Base-by-base conservation (phyloP, 2,797 vertebrate genomes). In the Peromyscus melanophrys region DNA sequence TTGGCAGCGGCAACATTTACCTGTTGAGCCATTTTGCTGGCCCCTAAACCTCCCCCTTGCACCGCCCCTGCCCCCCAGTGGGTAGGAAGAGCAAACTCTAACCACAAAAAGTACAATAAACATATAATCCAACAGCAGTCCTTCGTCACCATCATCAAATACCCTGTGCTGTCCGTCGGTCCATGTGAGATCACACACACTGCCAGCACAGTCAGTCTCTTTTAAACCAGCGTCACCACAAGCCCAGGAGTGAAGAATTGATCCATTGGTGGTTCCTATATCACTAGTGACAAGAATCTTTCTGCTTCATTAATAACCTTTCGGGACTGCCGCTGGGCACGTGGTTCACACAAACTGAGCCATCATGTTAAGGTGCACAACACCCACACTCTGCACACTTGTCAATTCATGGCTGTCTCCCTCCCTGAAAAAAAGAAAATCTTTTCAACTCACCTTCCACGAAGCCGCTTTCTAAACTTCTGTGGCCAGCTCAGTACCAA, bases 211-310 rank as follows among this genome's bases (percentile, higher is more conserved):
- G 61, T n/a, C 5, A 14, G 5, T 34, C 11, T 57, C 49, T 69
- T 65, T 86, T 67, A 78, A 57, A 82, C 23, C 85, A 81, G 43
- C 27, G 5, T 55, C 43, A 31, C 43, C 46, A 63, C 52, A 40
- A 34, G 14, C 16, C 7, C 34, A 23, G 1, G 43, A 37, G 17
- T 37, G 59, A 16, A 31, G 52, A 31, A 75, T 11, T 40, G 10
- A 3, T 2, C 2, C 49, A 31, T 0, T 14, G 27, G 12, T 17
- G 71, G 7, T 43, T n/a, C 40, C 11, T 19, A 46, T 4, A 3
- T 67, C 37, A n/a, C 49, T 67, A 55, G 69, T 23, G 10, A 25
- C 13, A 40, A 59, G 67, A 52, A 76, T 81, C 69, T 55, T 31
- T 73, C 55, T 76, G 46, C 14, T 8, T 69, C 73, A 37, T 59